These are phyloP conservation scores for Hyposmocoma kahamanoa DNA, from an alignment of 1,140 invertebrate species.

Conservation along the genomic window DNA sequence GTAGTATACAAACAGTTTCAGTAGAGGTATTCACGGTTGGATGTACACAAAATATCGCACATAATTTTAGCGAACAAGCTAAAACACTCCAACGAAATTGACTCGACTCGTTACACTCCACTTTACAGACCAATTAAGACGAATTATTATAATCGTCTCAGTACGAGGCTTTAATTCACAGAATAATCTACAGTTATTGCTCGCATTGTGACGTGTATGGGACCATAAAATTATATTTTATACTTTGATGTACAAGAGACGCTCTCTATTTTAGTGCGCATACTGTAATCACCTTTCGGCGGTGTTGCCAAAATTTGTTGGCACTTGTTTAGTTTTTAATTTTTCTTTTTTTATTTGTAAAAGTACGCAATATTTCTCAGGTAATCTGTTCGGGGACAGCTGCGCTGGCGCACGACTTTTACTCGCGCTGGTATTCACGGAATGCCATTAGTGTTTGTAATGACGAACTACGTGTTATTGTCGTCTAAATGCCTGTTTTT, in stretches of 20 bases:
- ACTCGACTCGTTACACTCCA: background rate
- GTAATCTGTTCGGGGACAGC: constrained; percentile 8
- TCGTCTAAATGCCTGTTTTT: too few species aligned
- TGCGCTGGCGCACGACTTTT: background rate
- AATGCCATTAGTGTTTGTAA: background rate
- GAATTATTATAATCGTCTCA: background rate
- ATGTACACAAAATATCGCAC: too few species aligned
- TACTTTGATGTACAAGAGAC: background rate
- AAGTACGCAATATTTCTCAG: constrained; percentile 11
- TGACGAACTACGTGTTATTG: background rate
- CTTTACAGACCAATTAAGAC: background rate
- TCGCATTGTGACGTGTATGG: background rate
- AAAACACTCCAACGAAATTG: too few species aligned
- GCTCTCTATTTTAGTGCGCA: constrained; percentile 12
- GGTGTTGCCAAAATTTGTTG: constrained; percentile 15
- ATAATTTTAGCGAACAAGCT: too few species aligned
- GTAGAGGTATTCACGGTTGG: too few species aligned
- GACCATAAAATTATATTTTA: background rate
- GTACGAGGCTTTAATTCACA: background rate
- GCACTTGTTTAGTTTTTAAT: background rate
- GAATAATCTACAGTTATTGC: background rate
- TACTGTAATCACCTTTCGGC: constrained; percentile 36
- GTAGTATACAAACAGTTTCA: too few species aligned
- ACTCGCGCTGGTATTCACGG: background rate
- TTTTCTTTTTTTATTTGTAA: constrained; percentile 7